phyloP scores from a whole-genome alignment of 1,140 invertebrate species.

The Danaus melanippus region DNA sequence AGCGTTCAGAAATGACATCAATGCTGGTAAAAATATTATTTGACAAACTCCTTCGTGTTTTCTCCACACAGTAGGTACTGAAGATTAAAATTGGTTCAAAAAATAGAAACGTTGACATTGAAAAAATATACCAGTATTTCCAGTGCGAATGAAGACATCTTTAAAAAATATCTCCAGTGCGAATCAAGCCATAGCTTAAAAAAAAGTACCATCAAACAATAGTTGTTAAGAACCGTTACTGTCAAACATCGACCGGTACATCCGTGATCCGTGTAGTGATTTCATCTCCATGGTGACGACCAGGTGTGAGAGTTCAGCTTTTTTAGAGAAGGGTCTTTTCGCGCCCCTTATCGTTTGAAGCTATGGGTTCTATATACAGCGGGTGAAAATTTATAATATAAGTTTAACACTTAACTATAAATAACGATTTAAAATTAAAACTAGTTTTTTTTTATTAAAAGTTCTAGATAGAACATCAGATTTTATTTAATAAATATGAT shows the following conservation, averaged over 20 bases:
- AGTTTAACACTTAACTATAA: too few relatives aligned
- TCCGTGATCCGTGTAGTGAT: slow-evolving; percentile 57
- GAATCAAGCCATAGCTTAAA: too few relatives aligned
- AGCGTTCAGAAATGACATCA: too few relatives aligned
- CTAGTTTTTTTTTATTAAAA: slow-evolving; percentile 7
- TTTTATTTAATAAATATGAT: neutral
- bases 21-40: too few relatives aligned
- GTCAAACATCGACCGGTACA: slow-evolving; percentile 29
- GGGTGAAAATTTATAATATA: neutral
- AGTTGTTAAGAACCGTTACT: slow-evolving; percentile 42
- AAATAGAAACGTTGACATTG: too few relatives aligned
- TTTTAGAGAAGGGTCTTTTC: slow-evolving; percentile 36
- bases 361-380: slow-evolving; percentile 19
- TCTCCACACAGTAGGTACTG: too few relatives aligned
- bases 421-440: neutral
- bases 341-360: slow-evolving; percentile 33
- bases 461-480: neutral
- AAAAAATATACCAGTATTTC: too few relatives aligned
- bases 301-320: slow-evolving; percentile 49
- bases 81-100: too few relatives aligned
- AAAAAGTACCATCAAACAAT: too few relatives aligned
- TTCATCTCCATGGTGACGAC: slow-evolving; percentile 66
- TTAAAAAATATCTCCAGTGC: too few relatives aligned
- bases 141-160: too few relatives aligned
- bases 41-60: too few relatives aligned